Percentiles rank a stretch among this genome's conserved stretches.
Conservation (phyloP, 1,140 invertebrate genomes). For the Pogonomyrmex barbatus region DNA sequence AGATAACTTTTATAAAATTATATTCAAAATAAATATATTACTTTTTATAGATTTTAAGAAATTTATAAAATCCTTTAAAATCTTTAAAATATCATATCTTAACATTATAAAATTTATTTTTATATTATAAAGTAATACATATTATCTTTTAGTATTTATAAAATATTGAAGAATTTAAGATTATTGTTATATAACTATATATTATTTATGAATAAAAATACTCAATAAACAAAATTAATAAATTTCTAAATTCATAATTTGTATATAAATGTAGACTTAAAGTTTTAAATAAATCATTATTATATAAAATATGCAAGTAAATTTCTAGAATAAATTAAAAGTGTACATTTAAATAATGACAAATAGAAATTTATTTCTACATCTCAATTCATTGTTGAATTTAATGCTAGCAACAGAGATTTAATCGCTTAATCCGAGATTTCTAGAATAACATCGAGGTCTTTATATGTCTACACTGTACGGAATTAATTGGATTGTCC, state of each 20-base stretch:
- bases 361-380: constrained; percentile 17
- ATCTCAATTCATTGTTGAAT: neutral
- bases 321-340: neutral
- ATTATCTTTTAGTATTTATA: neutral
- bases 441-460: neutral
- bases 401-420: neutral
- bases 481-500: neutral
- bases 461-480: neutral
- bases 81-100: neutral
- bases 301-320: neutral
- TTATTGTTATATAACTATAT: neutral
- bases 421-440: neutral
- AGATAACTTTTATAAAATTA: neutral
- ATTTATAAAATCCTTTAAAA: neutral
- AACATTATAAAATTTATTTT: neutral
- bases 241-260: neutral
- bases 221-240: neutral
- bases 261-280: neutral
- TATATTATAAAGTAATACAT: neutral
- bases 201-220: neutral
- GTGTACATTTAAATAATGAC: neutral
- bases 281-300: neutral
- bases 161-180: neutral
- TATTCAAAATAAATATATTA: constrained; percentile 5
- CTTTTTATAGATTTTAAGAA: neutral